phyloP scores from a whole-genome alignment of 2,797 vertebrate genomes.

The Coreius guichenoti region DNA sequence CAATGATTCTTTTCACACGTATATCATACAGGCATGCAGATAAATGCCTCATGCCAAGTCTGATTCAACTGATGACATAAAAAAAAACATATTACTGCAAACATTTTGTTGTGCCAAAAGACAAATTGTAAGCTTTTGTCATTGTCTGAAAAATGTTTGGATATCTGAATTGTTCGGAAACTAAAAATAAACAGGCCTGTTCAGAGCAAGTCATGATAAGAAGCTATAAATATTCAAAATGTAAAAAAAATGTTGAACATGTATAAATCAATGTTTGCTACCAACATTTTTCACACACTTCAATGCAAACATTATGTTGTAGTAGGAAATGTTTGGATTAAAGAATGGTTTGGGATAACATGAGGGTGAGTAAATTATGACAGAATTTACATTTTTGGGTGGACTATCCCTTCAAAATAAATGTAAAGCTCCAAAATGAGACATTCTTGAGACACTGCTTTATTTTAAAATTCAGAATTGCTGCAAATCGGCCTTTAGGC shows the following conservation, averaged over 20 bases:
- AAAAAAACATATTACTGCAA: background rate
- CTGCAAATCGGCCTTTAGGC: background rate
- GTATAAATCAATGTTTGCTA: background rate
- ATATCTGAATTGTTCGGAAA: background rate
- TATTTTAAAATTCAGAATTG: background rate
- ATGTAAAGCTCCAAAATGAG: background rate
- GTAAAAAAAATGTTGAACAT: background rate
- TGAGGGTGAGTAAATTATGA: background rate
- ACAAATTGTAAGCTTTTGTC: background rate
- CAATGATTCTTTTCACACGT: slow-evolving; percentile 20
- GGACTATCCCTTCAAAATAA: background rate
- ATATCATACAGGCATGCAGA: background rate
- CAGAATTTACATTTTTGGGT: background rate
- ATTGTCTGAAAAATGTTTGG: background rate
- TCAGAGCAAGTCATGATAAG: background rate
- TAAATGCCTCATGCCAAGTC: background rate
- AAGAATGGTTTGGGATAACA: background rate
- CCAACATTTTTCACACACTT: background rate
- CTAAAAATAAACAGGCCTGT: background rate
- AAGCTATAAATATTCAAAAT: background rate
- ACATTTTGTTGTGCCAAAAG: slow-evolving; percentile 4
- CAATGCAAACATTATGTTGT: background rate
- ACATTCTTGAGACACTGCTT: too few relatives aligned
- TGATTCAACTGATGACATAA: background rate
- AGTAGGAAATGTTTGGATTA: background rate